Evolutionary conservation across 2,797 vertebrate genomes (phyloP).

Genomic region (Microtus obscurus): DNA sequence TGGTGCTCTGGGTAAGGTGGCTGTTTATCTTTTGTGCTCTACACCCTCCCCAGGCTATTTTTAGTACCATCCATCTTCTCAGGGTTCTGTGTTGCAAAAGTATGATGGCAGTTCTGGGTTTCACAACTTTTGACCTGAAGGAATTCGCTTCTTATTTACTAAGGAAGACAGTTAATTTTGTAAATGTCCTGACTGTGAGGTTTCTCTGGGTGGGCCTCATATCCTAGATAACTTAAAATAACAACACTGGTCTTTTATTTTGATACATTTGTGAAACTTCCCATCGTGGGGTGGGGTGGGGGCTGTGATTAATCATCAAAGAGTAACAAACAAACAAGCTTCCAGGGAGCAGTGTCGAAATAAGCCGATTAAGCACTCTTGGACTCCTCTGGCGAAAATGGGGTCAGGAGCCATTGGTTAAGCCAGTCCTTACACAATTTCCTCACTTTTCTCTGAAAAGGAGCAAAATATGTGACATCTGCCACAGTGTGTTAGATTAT

Average conservation of each 20-base stretch:
- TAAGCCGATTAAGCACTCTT: neutral
- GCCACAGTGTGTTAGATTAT: neutral
- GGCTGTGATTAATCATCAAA: neutral
- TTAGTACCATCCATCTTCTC: slow-evolving; percentile 78
- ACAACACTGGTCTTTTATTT: slow-evolving; percentile 4
- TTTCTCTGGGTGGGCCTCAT: neutral
- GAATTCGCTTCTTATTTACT: slow-evolving; percentile 56
- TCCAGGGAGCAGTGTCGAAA: neutral
- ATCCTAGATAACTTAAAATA: slow-evolving; percentile 48
- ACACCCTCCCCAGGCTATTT: slow-evolving; percentile 83
- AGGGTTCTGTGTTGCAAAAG: slow-evolving; percentile 77
- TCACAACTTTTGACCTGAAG: slow-evolving; percentile 72
- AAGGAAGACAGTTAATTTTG: slow-evolving; percentile 59
- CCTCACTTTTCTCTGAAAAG: neutral
- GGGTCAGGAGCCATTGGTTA: neutral
- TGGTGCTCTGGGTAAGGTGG: slow-evolving; percentile 82
- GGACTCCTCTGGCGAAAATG: neutral
- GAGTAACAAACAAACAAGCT: neutral
- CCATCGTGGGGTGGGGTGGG: neutral
- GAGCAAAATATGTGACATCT: neutral
- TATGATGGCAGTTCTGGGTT: slow-evolving; percentile 79
- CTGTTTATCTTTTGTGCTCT: slow-evolving; percentile 17
- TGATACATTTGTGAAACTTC: neutral
- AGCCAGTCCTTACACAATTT: neutral
- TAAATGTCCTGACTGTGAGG: slow-evolving; percentile 38